Base-by-base conservation (phyloP, 1,140 invertebrate genomes). In the Drosophila ohnishii region DNA sequence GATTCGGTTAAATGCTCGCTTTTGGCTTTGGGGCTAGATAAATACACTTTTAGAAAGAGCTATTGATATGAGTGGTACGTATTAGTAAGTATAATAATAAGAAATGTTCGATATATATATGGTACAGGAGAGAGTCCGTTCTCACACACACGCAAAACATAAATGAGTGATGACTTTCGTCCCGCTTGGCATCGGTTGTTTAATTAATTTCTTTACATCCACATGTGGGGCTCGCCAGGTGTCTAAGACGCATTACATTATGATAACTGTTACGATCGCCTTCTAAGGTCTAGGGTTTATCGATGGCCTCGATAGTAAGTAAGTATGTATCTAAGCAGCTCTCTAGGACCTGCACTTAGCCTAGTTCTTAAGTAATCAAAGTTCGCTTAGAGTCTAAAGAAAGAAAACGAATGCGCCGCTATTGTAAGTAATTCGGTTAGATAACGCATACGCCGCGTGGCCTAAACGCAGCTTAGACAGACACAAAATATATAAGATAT, bases 301-400 rank as follows among this genome's bases (percentile, higher is more conserved):
- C 37, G 66, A 59, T 58, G n/a, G 65, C 37, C 44, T 71, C 62
- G 65, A 53, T 73, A 51, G 19, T 55, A 37, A 2, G 32, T 53
- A 61, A 14, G 44, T 51, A 53, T 37, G 35, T 47, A 61, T 57
- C 83, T 87, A 87, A 66, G 83, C 83, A 88, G 84, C 79, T 57
- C 80, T 80, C 85, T 83, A 86, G 79, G 71, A 69, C 47, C 76
- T 74, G 83, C 84, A 76, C 84, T 87, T 87, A 87, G 63, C 51
- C 69, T 80, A 76, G 50, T 34, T 77, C 77, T 80, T 79, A 81
- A 74, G 53, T 58, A 70, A 76, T 30, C 69, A 35, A 44, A 32
- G 66, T 85, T 76, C 62, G 47, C 80, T 83, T 83, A 84, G 61
- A 30, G n/a, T 50, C 80, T 80, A 83, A 48, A n/a, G 61, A 72